Base-by-base conservation (phyloP, 2,888 invertebrate genomes). In the Synanthedon andrenaeformis region DNA sequence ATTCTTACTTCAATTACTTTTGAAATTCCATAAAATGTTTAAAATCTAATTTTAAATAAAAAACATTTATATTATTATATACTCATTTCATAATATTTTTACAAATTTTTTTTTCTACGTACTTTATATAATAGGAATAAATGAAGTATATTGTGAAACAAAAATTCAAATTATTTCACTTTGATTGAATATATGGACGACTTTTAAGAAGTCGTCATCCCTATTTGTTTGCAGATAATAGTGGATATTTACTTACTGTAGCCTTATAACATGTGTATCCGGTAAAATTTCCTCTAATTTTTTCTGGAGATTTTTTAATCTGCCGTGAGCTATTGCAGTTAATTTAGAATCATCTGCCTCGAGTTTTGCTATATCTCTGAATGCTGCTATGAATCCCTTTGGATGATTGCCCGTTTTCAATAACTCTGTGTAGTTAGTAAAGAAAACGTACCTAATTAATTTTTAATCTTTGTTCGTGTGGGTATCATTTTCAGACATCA, bases 241-340 rank as follows among this genome's bases (percentile, higher is more conserved):
- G 35, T 35, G 35, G 35, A 35, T 10, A 10, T 35, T 3, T 55
- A 83, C 87, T 85, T 65, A 88, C 77, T 88, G 87, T 57, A 90
- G 72, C 52, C 76, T 79, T 55, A 90, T 80, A 52, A 90, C 66
- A 63, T 90, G 89, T 42, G 78, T 80, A 11, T 81, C 72, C 1
- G 89, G 89, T 53, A 90, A 65, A 4, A 67, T 62, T 1, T 79
- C 76, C 65, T 83, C 80, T 5, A 90, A 61, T 61, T 73, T 84
- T 54, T 63, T 74, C 65, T 75, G 82, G 28, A 90, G 69, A 41
- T 75, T 70, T 64, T 74, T 78, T 68, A 83, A 74, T 62, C 88
- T 76, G 17, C 69, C 63, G 54, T 81, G 76, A 2, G 85, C 77
- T 57, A 88, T 56, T 5, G 69, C 64, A 52, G 77, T 64, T 53